These are phyloP conservation scores for Spisula subtruncata DNA, from an alignment of 2,888 invertebrate species.

Conservation along the genomic window DNA sequence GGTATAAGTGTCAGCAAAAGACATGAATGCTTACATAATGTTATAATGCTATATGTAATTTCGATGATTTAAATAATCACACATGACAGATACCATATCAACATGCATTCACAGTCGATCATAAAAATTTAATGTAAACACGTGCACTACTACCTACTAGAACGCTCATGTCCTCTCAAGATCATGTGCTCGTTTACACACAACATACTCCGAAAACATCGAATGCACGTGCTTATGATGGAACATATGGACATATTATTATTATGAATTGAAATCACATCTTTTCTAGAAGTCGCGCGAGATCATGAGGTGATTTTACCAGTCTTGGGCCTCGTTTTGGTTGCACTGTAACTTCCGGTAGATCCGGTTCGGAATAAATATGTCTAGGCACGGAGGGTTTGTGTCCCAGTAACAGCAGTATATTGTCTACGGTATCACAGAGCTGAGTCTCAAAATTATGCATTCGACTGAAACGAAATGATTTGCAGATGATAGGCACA, in stretches of 20 bases:
- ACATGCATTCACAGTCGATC: too few relatives aligned
- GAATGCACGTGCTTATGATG: too few relatives aligned
- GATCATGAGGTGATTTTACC: conserved; percentile 73
- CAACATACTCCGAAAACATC: too few relatives aligned
- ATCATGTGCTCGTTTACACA: too few relatives aligned
- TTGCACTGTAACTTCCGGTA: conserved; percentile 23
- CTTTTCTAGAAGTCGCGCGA: conserved; percentile 68
- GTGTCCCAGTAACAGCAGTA: conserved; percentile 84
- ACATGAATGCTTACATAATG: too few relatives aligned
- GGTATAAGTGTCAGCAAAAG: too few relatives aligned
- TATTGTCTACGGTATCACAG: conserved; percentile 86
- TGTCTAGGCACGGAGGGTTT: conserved; percentile 74
- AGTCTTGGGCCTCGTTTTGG: conserved; percentile 70
- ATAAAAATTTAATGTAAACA: too few relatives aligned
- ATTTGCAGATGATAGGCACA: not conserved
- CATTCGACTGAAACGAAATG: conserved; percentile 82
- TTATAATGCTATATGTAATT: too few relatives aligned
- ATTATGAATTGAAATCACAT: conserved; percentile 53
- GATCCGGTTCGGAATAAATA: not conserved
- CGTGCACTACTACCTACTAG: too few relatives aligned
- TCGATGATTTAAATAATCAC: too few relatives aligned
- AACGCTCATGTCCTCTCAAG: too few relatives aligned
- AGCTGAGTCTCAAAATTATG: conserved; percentile 85
- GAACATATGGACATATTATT: too few relatives aligned
- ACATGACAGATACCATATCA: not conserved